Evolutionary conservation across 2,797 vertebrate species (phyloP).

Genomic region (Oreonectes daqikongensis): DNA sequence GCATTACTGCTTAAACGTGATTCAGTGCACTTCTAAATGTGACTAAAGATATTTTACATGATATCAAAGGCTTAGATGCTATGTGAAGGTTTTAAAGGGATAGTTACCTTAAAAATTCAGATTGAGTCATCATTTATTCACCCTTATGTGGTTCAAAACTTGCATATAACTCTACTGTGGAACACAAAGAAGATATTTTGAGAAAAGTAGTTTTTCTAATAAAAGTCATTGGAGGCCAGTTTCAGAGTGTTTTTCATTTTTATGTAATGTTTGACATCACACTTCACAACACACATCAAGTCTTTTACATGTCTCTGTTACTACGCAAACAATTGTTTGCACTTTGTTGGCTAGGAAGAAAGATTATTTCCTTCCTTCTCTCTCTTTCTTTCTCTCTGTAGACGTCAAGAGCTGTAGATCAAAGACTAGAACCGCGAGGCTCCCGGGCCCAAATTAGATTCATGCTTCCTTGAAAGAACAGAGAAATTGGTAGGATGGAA

Average conservation of each 20-base stretch:
- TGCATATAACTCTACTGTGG: too few species aligned
- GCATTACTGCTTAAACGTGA: slow-evolving; percentile 65
- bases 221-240: too few species aligned
- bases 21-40: slow-evolving; percentile 58
- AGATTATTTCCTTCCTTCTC: slow-evolving; percentile 3
- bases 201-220: too few species aligned
- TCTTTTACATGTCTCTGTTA: background rate
- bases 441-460: slow-evolving; percentile 74
- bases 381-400: slow-evolving; percentile 65
- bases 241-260: background rate
- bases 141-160: too few species aligned
- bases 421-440: slow-evolving; percentile 69
- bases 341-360: slow-evolving; percentile 4
- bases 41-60: slow-evolving; percentile 50
- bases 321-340: background rate
- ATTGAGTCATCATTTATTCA: too few species aligned
- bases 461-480: slow-evolving; percentile 75
- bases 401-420: slow-evolving; percentile 71
- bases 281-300: background rate
- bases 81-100: background rate
- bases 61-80: slow-evolving; percentile 43
- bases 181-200: too few species aligned
- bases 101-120: too few species aligned
- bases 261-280: background rate
- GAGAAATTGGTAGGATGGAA: slow-evolving; percentile 69